Evolutionary conservation across 2,113 vertebrate genomes (phyloP).

Genomic region (Trachemys scripta): DNA sequence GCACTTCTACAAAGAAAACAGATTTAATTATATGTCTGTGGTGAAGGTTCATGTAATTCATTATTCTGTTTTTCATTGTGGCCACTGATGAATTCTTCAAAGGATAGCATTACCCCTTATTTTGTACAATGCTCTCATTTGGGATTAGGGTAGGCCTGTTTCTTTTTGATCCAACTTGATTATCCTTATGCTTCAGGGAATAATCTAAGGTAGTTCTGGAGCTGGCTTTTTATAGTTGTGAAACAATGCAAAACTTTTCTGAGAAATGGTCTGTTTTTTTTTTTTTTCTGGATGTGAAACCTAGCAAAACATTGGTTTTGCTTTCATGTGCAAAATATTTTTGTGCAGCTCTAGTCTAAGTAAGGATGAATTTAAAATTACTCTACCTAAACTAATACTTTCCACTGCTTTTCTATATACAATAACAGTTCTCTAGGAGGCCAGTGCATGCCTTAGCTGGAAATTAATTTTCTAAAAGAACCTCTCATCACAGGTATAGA

Average conservation of each 20-base stretch:
- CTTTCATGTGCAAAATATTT: neutral
- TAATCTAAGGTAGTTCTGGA: neutral
- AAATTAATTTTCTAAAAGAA: neutral
- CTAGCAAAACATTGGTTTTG: neutral
- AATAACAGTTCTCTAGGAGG: neutral
- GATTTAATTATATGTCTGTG: neutral
- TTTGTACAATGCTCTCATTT: neutral
- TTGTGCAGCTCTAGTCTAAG: neutral
- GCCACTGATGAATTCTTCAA: neutral
- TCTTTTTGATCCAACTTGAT: neutral
- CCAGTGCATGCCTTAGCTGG: neutral
- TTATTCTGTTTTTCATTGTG: neutral
- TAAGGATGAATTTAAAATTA: neutral
- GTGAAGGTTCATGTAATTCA: fast-evolving
- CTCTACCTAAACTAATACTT: neutral
- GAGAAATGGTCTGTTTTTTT: too few relatives aligned
- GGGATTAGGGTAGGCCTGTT: neutral
- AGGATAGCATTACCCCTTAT: neutral
- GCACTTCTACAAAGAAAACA: neutral
- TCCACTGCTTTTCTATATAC: neutral
- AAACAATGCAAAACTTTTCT: neutral
- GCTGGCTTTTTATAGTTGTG: neutral
- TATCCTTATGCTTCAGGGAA: neutral
- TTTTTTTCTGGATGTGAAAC: neutral
- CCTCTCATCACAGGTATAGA: neutral